These are phyloP conservation scores for Condylura cristata DNA, from an alignment of 2,113 vertebrate species.

Conservation along the genomic window DNA sequence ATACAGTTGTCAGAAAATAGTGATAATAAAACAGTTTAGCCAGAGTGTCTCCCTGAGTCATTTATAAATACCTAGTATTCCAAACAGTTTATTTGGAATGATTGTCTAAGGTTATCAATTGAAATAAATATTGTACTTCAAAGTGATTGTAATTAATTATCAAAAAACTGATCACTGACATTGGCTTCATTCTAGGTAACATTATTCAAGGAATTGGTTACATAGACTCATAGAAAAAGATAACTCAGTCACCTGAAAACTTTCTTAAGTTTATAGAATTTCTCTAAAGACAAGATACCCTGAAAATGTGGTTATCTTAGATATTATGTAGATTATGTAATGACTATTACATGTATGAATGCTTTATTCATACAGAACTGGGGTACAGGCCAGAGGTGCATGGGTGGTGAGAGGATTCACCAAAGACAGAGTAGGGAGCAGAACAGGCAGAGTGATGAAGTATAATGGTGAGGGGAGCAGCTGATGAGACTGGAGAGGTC, in stretches of 20 bases:
- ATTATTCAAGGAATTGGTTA: background rate
- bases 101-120: background rate
- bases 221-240: background rate
- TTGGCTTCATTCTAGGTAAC: background rate
- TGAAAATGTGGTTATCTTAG: background rate
- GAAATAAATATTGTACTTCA: background rate
- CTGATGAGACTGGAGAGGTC: no score
- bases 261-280: background rate
- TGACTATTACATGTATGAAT: background rate
- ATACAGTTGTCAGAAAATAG: background rate
- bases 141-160: background rate
- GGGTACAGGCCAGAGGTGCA: no score
- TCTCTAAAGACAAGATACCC: background rate
- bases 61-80: background rate
- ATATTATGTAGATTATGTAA: background rate
- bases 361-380: no score
- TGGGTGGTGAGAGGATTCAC: no score
- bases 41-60: background rate
- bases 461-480: no score
- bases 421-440: no score
- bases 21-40: background rate
- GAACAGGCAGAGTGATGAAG: no score
- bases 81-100: background rate
- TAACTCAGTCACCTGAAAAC: background rate
- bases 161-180: background rate